phyloP scores from a whole-genome alignment of 2,888 invertebrate species.

The Sacculina carcini region DNA sequence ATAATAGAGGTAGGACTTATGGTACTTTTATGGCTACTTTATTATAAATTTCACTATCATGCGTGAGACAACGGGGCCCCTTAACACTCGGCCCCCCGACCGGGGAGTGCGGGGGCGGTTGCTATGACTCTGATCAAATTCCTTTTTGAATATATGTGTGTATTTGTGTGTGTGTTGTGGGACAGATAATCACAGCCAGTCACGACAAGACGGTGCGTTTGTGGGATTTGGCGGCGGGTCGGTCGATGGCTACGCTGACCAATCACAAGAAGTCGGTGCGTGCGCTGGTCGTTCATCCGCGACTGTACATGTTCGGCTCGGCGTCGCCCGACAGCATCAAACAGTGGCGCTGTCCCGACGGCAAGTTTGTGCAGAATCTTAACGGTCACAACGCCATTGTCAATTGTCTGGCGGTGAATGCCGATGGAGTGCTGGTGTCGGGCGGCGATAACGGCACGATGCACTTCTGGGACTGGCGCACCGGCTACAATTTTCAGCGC shows the following conservation, averaged over 20 bases:
- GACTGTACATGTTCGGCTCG: conserved; percentile 76
- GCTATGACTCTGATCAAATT: too few relatives aligned
- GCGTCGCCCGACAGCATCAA: conserved; percentile 97
- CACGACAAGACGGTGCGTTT: conserved; percentile 90
- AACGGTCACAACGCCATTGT: conserved; percentile 92
- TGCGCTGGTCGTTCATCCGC: conserved; percentile 29
- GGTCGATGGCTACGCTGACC: conserved; percentile 73
- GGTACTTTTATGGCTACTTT: too few relatives aligned
- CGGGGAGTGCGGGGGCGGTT: too few relatives aligned
- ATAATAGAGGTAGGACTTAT: too few relatives aligned
- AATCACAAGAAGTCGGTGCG: conserved; percentile 83
- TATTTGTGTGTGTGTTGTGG: too few relatives aligned
- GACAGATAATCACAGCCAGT: conserved; percentile 18
- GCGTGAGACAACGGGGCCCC: too few relatives aligned
- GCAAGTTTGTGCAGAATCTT: conserved; percentile 78
- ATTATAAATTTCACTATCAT: too few relatives aligned
- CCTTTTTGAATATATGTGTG: too few relatives aligned
- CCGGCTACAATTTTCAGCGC: conserved; percentile 94
- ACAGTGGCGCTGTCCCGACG: conserved; percentile 95
- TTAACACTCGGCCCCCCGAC: too few relatives aligned
- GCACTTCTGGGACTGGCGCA: conserved; percentile 96
- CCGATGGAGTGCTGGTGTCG: conserved; percentile 79
- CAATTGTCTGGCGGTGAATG: conserved; percentile 80
- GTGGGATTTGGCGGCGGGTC: conserved; percentile 94
- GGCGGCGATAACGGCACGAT: conserved; percentile 96